Evolutionary conservation across 2,113 vertebrate genomes (phyloP).

Genomic region (Octodon degus): DNA sequence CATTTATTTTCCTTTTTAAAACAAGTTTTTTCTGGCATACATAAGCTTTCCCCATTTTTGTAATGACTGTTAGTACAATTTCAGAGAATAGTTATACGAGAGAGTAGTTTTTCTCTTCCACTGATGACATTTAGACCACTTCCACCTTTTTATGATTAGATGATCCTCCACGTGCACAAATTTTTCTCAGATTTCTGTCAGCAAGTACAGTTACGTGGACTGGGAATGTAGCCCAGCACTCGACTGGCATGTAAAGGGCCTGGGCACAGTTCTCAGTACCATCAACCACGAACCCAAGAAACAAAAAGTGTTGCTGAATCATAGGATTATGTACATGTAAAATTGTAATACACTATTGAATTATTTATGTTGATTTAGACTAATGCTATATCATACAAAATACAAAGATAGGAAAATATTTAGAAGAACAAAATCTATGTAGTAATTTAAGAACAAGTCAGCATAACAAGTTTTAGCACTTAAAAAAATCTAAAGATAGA

Average conservation of each 20-base stretch:
- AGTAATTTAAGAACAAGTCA: conserved; percentile 46
- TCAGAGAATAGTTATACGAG: not conserved
- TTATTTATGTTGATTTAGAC: conserved; percentile 48
- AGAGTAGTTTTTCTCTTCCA: not conserved
- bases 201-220: not conserved
- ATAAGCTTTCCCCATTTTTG: not conserved
- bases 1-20: not conserved
- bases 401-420: conserved; percentile 12
- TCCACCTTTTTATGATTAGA: not conserved
- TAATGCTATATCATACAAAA: not conserved
- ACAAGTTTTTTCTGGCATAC: not conserved
- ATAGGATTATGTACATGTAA: not conserved
- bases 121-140: not conserved
- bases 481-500: not conserved
- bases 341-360: not conserved
- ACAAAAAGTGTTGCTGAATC: not conserved
- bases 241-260: not conserved
- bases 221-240: not conserved
- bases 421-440: not conserved
- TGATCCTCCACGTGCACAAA: not conserved
- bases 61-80: not conserved
- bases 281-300: not conserved
- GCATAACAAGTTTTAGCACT: not conserved
- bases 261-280: not conserved
- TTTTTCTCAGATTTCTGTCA: conserved; percentile 5